Percentiles rank a stretch among this genome's conserved stretches.
Conservation (phyloP, 2,888 invertebrate genomes). For the Brachynemurus nebulosus region DNA sequence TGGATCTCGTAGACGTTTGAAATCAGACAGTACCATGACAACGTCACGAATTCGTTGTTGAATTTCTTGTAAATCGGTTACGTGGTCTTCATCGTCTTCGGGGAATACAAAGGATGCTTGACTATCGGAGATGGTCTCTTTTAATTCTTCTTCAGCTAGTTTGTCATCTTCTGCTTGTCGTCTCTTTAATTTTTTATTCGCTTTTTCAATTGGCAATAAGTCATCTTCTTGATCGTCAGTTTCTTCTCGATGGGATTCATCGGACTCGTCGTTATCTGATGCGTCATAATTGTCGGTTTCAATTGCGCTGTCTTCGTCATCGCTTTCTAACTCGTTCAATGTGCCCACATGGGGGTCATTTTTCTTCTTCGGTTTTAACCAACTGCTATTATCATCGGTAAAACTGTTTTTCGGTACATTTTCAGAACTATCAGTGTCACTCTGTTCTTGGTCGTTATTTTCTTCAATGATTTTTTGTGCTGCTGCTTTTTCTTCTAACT, state of each 20-base stretch:
- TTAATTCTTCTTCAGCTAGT: constrained; percentile 67
- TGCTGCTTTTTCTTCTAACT: constrained; percentile 13
- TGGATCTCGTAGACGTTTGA: constrained; percentile 51
- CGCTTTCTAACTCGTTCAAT: constrained; percentile 18
- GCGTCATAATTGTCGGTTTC: constrained; percentile 18
- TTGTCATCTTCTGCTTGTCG: constrained; percentile 54
- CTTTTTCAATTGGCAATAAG: constrained; percentile 74
- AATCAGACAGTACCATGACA: constrained; percentile 65
- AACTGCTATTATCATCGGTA: constrained; percentile 56
- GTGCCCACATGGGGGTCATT: constrained; percentile 18
- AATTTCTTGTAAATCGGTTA: constrained; percentile 63
- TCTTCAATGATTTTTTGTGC: constrained; percentile 22
- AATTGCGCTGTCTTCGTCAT: constrained; percentile 21
- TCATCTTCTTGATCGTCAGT: constrained; percentile 40
- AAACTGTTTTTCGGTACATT: constrained; percentile 34
- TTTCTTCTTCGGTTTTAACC: constrained; percentile 46
- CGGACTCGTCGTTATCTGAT: constrained; percentile 22
- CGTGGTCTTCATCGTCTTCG: constrained; percentile 56
- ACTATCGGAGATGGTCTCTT: constrained; percentile 61
- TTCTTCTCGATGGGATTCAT: constrained; percentile 24
- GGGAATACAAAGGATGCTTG: constrained; percentile 71
- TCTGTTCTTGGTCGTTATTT: too few relatives aligned
- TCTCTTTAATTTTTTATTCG: constrained; percentile 61
- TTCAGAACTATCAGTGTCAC: constrained; percentile 26
- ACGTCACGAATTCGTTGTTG: constrained; percentile 84